These are phyloP conservation scores for Eonycteris spelaea DNA, from an alignment of 2,113 vertebrate genomes.

Conservation along the genomic window DNA sequence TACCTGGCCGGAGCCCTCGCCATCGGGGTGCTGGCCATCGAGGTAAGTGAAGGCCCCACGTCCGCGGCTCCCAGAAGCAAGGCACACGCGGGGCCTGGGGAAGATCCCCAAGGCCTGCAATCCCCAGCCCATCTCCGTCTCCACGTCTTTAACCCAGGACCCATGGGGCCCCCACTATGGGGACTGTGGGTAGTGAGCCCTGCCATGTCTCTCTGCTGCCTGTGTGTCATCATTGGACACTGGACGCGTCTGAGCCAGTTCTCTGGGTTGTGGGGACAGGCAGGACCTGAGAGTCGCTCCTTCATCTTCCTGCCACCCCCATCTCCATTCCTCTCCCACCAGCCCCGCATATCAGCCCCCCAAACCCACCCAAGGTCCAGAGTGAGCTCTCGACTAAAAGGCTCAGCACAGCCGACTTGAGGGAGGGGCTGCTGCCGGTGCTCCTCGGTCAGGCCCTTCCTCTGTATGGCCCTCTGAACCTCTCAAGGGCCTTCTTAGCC, in stretches of 20 bases:
- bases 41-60: slow-evolving; percentile 79
- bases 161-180: neutral
- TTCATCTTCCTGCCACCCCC: neutral
- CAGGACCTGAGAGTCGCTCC: neutral
- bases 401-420: fast-evolving
- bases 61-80: neutral
- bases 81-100: fast-evolving
- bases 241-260: neutral
- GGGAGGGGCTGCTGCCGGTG: neutral
- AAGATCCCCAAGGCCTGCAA: fast-evolving
- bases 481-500: neutral
- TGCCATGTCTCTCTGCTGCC: neutral
- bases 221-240: fast-evolving
- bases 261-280: fast-evolving
- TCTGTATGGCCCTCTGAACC: neutral
- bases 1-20: slow-evolving; percentile 93
- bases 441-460: neutral
- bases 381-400: no score
- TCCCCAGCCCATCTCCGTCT: neutral
- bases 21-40: slow-evolving; percentile 92
- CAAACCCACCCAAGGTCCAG: neutral
- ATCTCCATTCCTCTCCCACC: neutral
- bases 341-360: neutral
- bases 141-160: neutral
- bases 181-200: neutral